A percentile compares a stretch with the other conserved stretches of the same genome.
These are phyloP conservation scores for Clivina fossor DNA, from an alignment of 2,888 invertebrate genomes.

Conservation along the genomic window DNA sequence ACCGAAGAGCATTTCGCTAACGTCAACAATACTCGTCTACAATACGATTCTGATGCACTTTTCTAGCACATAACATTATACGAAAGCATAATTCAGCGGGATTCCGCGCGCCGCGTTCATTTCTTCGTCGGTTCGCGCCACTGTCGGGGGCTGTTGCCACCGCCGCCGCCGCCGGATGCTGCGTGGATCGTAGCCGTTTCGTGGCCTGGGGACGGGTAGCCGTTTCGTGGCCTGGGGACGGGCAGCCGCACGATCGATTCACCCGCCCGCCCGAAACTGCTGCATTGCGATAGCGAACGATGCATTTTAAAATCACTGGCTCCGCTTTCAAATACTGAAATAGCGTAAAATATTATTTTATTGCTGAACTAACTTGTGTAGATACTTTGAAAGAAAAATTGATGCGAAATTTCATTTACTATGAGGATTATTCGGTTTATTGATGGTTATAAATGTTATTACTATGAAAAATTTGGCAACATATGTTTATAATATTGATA, in stretches of 20 bases:
- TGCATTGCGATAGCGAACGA: slow-evolving; percentile 33
- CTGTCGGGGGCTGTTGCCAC: not conserved
- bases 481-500: no score
- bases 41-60: slow-evolving; percentile 20
- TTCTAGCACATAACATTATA: slow-evolving; percentile 21
- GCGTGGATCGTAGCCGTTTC: slow-evolving; percentile 28
- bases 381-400: no score
- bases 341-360: no score
- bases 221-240: slow-evolving; percentile 13
- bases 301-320: slow-evolving; percentile 30
- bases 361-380: no score
- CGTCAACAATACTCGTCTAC: no score
- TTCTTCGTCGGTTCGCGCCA: not conserved
- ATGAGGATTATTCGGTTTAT: no score
- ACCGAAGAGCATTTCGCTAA: no score
- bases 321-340: no score
- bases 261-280: slow-evolving; percentile 30
- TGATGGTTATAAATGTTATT: no score
- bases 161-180: slow-evolving; percentile 17
- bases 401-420: no score
- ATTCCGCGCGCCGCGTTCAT: slow-evolving; percentile 16
- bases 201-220: slow-evolving; percentile 12
- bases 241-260: slow-evolving; percentile 24
- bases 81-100: no score
- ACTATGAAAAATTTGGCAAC: no score